Percentiles rank a stretch among this genome's conserved stretches.
Evolutionary conservation across 2,797 vertebrate genomes (phyloP).

Genomic region (Australoheros facetus): DNA sequence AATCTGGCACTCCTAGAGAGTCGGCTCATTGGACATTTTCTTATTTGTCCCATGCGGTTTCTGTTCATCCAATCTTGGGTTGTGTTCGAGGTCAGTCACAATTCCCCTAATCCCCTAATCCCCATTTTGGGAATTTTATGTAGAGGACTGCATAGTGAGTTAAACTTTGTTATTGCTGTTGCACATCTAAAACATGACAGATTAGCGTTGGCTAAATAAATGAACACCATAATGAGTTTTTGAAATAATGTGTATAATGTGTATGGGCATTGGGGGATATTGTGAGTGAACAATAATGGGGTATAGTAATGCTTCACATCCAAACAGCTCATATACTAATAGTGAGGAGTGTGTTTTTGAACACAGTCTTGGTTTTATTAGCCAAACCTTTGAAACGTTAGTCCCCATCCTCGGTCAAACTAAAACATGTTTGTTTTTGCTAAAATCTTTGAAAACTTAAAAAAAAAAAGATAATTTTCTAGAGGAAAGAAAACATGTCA

Average conservation of each 20-base stretch:
- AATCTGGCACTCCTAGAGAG: neutral
- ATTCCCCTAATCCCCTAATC: neutral
- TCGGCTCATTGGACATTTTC: neutral
- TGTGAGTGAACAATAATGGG: neutral
- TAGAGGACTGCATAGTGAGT: neutral
- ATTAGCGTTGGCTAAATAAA: too few species aligned
- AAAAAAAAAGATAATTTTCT: neutral
- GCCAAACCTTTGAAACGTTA: neutral
- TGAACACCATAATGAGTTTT: too few species aligned
- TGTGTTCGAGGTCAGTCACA: neutral
- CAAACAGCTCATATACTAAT: neutral
- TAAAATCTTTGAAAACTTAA: neutral
- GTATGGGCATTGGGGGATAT: neutral
- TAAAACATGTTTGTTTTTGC: neutral
- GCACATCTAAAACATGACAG: too few species aligned
- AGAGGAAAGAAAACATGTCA: neutral
- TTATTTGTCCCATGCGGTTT: neutral
- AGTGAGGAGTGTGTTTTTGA: neutral
- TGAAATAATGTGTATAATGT: too few species aligned
- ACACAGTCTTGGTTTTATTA: neutral
- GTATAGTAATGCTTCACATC: neutral
- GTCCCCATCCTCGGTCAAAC: neutral
- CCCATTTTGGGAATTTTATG: neutral
- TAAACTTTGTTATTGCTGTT: neutral
- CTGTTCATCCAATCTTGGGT: neutral